Evolutionary conservation across 2,888 invertebrate genomes (phyloP).

Genomic region (Tipula confusa): DNA sequence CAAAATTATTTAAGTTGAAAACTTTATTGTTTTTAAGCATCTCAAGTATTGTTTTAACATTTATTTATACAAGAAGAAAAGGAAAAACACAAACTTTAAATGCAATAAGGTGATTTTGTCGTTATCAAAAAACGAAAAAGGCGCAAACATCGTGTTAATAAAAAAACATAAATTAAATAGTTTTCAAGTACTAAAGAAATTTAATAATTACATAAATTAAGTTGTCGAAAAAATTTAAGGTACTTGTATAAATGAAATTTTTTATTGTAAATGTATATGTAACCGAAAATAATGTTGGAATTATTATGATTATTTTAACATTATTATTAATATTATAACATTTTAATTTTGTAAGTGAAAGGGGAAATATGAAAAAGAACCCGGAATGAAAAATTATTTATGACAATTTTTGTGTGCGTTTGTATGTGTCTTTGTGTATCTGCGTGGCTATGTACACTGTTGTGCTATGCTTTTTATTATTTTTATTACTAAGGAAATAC

Average conservation of each 20-base stretch:
- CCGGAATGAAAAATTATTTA: background rate
- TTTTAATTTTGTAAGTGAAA: background rate
- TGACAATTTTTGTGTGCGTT: background rate
- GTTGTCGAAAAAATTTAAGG: too few relatives aligned
- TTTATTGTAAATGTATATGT: too few relatives aligned
- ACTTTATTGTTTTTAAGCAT: background rate
- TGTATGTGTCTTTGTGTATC: background rate
- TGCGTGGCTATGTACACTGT: too few relatives aligned
- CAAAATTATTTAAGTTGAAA: background rate
- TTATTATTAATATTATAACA: background rate
- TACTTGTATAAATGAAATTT: too few relatives aligned
- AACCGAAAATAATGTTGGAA: too few relatives aligned
- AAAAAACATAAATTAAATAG: background rate
- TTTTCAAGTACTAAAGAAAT: background rate
- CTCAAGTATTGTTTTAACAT: background rate
- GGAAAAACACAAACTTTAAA: background rate
- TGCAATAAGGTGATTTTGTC: background rate
- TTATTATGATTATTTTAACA: too few relatives aligned
- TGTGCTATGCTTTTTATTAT: background rate
- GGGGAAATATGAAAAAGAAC: background rate
- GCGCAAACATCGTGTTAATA: background rate
- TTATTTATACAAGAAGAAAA: background rate
- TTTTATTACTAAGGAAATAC: background rate
- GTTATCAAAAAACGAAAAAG: background rate
- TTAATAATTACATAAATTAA: background rate